A percentile compares a stretch with the other conserved stretches of the same genome.
These are phyloP conservation scores for Corythaeola cristata DNA, from an alignment of 2,113 vertebrate genomes.

Conservation along the genomic window DNA sequence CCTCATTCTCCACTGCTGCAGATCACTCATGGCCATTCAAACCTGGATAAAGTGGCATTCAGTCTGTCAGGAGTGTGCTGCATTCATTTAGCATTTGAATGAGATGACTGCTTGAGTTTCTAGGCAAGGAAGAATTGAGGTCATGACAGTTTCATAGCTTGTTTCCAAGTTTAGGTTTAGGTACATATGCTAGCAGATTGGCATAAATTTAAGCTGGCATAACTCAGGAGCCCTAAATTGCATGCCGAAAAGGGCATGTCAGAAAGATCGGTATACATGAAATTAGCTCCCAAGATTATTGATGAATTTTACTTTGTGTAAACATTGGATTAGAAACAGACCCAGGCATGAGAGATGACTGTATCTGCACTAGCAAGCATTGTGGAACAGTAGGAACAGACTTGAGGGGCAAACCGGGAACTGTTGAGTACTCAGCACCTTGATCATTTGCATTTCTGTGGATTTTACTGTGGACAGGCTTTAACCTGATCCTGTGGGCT, in stretches of 20 bases:
- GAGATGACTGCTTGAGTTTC: neutral
- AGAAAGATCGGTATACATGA: neutral
- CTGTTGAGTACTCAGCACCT: neutral
- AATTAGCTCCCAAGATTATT: neutral
- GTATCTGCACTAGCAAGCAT: neutral
- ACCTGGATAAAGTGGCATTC: neutral
- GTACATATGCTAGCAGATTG: neutral
- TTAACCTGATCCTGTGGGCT: neutral
- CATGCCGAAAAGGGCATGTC: neutral
- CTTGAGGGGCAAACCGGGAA: neutral
- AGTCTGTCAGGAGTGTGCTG: neutral
- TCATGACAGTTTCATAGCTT: neutral
- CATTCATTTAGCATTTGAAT: neutral
- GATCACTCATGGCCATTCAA: neutral
- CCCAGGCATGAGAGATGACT: neutral
- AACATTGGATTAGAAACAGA: neutral
- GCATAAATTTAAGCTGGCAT: neutral
- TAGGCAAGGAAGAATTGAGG: neutral
- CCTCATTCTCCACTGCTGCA: neutral
- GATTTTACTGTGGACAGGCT: neutral
- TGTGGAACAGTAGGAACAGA: neutral
- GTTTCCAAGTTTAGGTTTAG: neutral
- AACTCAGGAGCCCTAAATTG: neutral
- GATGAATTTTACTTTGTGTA: neutral
- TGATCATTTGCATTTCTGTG: neutral